Evolutionary conservation across 2,113 vertebrate species (phyloP), one percentile per base, ranked within the genome.

Genomic region (Tinamus guttatus): DNA sequence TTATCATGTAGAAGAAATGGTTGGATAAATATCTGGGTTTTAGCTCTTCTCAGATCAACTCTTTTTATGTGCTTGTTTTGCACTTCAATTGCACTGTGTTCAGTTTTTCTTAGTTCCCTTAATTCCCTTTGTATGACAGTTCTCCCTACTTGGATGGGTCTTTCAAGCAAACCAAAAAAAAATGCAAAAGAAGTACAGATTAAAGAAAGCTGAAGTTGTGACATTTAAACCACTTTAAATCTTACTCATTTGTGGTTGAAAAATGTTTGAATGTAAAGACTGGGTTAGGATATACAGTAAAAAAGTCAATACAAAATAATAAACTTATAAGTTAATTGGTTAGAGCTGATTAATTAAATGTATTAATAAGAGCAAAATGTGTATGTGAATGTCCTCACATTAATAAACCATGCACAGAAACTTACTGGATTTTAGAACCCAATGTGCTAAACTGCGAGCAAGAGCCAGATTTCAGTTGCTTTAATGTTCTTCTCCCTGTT

Each of bases 191-290:
- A 32, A 63, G 19, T n/a, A 34, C 20, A 59, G 28, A 52, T 93
- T 82, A 58, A 81, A 87, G 73, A 80, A 54, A 70, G 13, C 1
- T 28, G 56, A 65, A 91, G 71, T 77, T 90, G 41, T 78, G 28
- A n/a, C 47, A 22, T 74, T 93, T 82, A 93, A 91, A 65, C 25
- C 8, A 77, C 75, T 87, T 90, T 82, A 90, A 90, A 67, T 75
- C 60, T 78, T 81, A 51, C 9, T 67, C 8, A 11, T 49, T 83
- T 83, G 51, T 80, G 38, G 15, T 32, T 83, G 63, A 77, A 73
- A 62, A 16, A 59, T 21, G 47, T 81, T 88, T 87, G 43, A 58
- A 21, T 30, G 13, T 49, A 91, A 58, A 11, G 56, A 19, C 45
- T 70, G 90, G 74, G 47, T 86, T 81, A 84, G 80, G 13, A 25